A percentile compares a stretch with the other conserved stretches of the same genome.
Conservation (phyloP, 2,113 vertebrate species). For the Ovis canadensis region DNA sequence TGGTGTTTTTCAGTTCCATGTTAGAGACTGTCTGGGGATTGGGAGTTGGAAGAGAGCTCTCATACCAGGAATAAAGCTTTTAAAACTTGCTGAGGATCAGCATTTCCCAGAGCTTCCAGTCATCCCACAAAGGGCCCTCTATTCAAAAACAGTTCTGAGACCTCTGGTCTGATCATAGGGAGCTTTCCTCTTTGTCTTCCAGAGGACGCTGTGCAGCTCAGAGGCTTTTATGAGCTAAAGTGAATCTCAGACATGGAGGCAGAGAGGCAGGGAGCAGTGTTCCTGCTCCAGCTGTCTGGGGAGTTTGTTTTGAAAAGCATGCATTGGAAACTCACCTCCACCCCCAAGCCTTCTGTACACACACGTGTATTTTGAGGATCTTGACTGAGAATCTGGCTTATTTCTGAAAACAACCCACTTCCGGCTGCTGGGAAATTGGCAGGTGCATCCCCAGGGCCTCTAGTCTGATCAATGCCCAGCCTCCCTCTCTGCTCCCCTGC, state of each 20-base stretch:
- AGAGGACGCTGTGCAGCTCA: neutral
- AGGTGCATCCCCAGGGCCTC: accelerated
- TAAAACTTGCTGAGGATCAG: neutral
- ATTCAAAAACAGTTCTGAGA: neutral
- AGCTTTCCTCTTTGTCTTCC: neutral
- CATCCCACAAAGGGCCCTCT: too few relatives aligned
- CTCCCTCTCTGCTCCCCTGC: neutral
- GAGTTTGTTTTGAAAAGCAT: neutral
- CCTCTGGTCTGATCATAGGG: neutral
- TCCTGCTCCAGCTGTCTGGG: neutral
- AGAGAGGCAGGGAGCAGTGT: neutral
- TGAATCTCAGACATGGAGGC: neutral
- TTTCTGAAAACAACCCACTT: neutral
- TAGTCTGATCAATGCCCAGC: accelerated
- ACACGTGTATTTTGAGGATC: neutral
- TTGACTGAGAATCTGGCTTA: neutral
- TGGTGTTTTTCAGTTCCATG: neutral
- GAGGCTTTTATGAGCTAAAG: accelerated
- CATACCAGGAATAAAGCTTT: neutral
- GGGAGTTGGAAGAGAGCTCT: neutral
- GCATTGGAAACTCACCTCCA: accelerated
- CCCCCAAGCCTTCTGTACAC: neutral
- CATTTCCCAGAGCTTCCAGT: neutral
- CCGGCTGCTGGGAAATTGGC: accelerated
- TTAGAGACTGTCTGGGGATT: neutral